Base-by-base conservation (phyloP, 2,888 invertebrate genomes). In the Agrochola lota region DNA sequence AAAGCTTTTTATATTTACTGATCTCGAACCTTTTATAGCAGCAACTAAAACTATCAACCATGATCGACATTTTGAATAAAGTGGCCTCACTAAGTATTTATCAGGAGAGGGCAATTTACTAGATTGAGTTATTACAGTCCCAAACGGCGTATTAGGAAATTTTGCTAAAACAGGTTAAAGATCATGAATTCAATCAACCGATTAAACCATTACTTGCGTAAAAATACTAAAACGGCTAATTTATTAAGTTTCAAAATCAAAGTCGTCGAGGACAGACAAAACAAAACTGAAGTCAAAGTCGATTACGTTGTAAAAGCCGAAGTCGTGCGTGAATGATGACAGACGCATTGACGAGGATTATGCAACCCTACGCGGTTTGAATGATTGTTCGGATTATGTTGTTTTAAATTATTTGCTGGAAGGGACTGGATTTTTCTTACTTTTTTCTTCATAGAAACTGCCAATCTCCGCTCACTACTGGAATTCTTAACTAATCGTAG, bases 261-360 rank as follows among this genome's bases (percentile, higher is more conserved):
- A 62, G 59, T 52, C 64, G 30, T 6, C 59, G 26, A 26, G 40
- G 26, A 67, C 81, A 74, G 81, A 80, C 68, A 85, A 60, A 87
- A 87, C 80, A 86, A 85, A 84, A 85, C 85, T 75, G 75, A 85
- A 85, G 85, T 88, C 85, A 84, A 90, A 91, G 68, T 89, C 88
- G 89, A 91, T 93, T 91, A 90, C 88, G 83, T 84, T 90, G 87
- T 90, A 89, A 90, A 91, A 89, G 46, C 70, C 70, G 88, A 89
- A 89, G 84, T 90, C 91, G 92, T 93, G 94, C 93, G 93, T 94
- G 92, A 93, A 91, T 91, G 91, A 91, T 92, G 90, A 90, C 90
- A 90, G 90, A 91, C 90, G 89, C 91, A 92, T 90, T 91, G 92
- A 91, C 87, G 76, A 83, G 92, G 93, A 92, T 94, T 94, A 93